Evolutionary conservation across 2,113 vertebrate species (phyloP).

Genomic region (Limanda limanda): DNA sequence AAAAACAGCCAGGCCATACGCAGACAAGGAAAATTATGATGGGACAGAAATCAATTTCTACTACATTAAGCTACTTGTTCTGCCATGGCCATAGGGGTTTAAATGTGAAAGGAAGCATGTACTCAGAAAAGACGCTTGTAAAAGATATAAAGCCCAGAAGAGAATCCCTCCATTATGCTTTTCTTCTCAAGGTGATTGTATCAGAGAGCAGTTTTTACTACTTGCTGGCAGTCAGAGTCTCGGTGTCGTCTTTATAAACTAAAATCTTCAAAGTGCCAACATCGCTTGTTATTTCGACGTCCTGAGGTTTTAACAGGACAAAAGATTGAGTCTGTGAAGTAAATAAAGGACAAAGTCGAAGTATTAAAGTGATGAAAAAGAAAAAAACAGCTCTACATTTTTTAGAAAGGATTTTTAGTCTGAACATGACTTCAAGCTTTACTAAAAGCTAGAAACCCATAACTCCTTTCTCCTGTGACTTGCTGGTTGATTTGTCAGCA

Average conservation of each 20-base stretch:
- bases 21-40: slow-evolving; percentile 70
- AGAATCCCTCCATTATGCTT: not conserved
- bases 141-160: slow-evolving; percentile 7
- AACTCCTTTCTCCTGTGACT: too few species aligned
- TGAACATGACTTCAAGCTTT: not conserved
- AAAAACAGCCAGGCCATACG: slow-evolving; percentile 36
- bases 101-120: slow-evolving; percentile 41
- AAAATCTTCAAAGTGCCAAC: not conserved
- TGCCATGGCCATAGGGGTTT: slow-evolving; percentile 35
- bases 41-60: slow-evolving; percentile 66
- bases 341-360: not conserved
- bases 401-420: not conserved
- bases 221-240: not conserved
- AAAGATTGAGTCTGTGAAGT: not conserved
- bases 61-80: slow-evolving; percentile 64
- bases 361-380: not conserved
- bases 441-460: not conserved
- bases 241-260: not conserved
- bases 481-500: too few species aligned
- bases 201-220: slow-evolving; percentile 8
- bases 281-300: not conserved
- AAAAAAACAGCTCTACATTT: not conserved
- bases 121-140: slow-evolving; percentile 20
- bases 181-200: slow-evolving; percentile 32
- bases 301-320: not conserved